Conservation (phyloP, 2,797 vertebrate species). For the Acanthurus lineatus region DNA sequence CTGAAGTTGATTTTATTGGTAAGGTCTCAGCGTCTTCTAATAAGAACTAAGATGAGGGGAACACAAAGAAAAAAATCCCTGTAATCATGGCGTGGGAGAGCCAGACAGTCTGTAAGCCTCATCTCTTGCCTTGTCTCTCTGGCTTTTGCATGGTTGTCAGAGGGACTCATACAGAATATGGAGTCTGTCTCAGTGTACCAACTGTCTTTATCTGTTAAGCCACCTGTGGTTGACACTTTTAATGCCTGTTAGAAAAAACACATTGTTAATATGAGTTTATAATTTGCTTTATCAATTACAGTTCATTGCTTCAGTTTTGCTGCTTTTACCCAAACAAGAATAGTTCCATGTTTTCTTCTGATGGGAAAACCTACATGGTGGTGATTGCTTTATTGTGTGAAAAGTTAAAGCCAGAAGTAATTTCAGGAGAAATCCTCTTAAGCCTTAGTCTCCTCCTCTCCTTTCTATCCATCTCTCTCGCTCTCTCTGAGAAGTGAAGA, state of each 20-base stretch:
- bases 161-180: constrained; percentile 7
- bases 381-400: constrained; percentile 27
- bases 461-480: too few relatives aligned
- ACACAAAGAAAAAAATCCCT: constrained; percentile 1
- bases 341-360: constrained; percentile 17
- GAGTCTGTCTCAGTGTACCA: neutral
- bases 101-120: constrained; percentile 12
- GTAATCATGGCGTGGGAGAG: constrained; percentile 6
- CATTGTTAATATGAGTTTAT: constrained; percentile 25
- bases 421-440: constrained; percentile 45
- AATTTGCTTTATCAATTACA: constrained; percentile 23
- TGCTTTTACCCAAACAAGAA: constrained; percentile 6
- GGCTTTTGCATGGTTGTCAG: constrained; percentile 24
- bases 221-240: constrained; percentile 10
- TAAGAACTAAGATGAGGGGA: constrained; percentile 11
- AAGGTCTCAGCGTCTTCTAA: neutral
- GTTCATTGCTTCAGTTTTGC: constrained; percentile 12
- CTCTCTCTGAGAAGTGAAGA: too few relatives aligned
- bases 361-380: constrained; percentile 9
- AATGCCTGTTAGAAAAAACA: constrained; percentile 13
- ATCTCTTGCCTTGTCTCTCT: neutral
- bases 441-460: neutral
- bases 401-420: constrained; percentile 34
- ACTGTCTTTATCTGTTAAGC: constrained; percentile 29
- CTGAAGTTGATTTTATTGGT: neutral